Evolutionary conservation across 2,888 invertebrate species (phyloP).

Genomic region (Agonum fuliginosum): DNA sequence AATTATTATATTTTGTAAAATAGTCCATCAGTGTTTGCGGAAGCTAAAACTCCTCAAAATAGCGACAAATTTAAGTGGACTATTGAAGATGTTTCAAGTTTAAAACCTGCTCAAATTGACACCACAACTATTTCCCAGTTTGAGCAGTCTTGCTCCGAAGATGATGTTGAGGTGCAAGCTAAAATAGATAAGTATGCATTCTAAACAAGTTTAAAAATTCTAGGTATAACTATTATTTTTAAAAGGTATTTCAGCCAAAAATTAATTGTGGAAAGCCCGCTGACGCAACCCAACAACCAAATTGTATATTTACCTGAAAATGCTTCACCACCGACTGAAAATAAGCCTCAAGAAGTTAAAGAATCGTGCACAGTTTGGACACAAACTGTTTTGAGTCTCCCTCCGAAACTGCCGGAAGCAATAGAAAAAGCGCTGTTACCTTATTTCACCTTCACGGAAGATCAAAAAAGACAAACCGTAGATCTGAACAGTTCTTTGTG

Average conservation of each 20-base stretch:
- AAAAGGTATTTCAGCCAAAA: constrained; percentile 70
- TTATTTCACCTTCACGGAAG: constrained; percentile 77
- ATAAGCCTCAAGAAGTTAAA: constrained; percentile 52
- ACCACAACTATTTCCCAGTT: constrained; percentile 78
- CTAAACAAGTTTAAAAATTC: background rate
- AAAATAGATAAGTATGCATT: constrained; percentile 77
- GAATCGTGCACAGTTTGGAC: constrained; percentile 74
- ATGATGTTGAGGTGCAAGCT: constrained; percentile 80
- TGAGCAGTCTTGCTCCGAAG: constrained; percentile 74
- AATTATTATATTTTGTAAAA: constrained; percentile 63
- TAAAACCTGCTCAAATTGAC: constrained; percentile 82
- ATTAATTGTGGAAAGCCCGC: constrained; percentile 71
- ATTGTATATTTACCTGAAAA: constrained; percentile 61
- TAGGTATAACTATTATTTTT: constrained; percentile 31
- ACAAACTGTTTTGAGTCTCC: constrained; percentile 80
- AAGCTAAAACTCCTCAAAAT: constrained; percentile 69
- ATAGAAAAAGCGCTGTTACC: constrained; percentile 78
- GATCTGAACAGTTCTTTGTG: constrained; percentile 66
- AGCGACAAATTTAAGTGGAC: constrained; percentile 80
- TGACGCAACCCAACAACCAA: constrained; percentile 63
- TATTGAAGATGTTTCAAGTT: constrained; percentile 81
- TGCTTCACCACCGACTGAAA: constrained; percentile 57
- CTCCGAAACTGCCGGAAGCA: constrained; percentile 78
- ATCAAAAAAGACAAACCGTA: constrained; percentile 63
- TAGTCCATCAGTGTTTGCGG: constrained; percentile 71